phyloP scores from a whole-genome alignment of 1,140 invertebrate species.

The Berghia stephanieae region DNA sequence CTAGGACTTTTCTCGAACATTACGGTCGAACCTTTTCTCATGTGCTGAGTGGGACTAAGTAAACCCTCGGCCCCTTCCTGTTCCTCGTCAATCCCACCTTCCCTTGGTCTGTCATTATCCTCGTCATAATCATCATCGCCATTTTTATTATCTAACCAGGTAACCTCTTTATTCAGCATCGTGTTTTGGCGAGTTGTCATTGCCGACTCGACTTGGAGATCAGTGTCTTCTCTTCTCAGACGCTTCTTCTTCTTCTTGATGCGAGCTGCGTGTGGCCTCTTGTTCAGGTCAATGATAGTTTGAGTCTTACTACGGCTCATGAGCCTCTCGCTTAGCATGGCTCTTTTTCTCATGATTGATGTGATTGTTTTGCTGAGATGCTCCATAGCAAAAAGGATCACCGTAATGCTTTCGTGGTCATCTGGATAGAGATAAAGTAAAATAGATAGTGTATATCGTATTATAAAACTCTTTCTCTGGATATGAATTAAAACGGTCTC shows the following conservation, averaged over 20 bases:
- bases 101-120: too few species aligned
- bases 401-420: not conserved
- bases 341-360: not conserved
- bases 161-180: too few species aligned
- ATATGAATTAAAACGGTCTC: too few species aligned
- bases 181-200: too few species aligned
- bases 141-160: not conserved
- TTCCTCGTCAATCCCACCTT: too few species aligned
- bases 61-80: too few species aligned
- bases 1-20: constrained; percentile 5
- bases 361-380: constrained; percentile 8
- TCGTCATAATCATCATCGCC: not conserved
- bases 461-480: not conserved
- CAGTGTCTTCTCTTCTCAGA: not conserved
- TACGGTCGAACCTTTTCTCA: too few species aligned
- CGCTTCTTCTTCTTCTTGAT: not conserved
- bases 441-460: not conserved
- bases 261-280: not conserved
- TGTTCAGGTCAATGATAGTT: constrained; percentile 1
- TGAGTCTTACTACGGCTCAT: constrained; percentile 1
- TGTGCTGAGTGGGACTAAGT: too few species aligned
- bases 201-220: too few species aligned
- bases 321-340: not conserved
- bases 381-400: not conserved
- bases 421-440: not conserved